Evolutionary conservation across 2,113 vertebrate genomes (phyloP).

Genomic region (Cyanistes caeruleus): DNA sequence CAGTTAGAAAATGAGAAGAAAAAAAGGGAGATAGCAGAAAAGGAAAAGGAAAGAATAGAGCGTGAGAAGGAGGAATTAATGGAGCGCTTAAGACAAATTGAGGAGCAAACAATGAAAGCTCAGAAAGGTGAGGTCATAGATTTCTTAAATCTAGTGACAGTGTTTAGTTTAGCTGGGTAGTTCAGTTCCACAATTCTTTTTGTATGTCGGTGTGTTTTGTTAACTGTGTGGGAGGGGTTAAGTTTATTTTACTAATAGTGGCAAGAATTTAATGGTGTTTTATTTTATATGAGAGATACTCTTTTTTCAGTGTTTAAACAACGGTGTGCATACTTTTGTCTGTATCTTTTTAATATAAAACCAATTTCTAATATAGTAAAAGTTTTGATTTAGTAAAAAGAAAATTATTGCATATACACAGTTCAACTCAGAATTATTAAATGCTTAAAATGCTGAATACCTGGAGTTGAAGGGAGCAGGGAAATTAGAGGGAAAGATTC

Average conservation of each 20-base stretch:
- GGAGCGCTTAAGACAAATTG: slow-evolving; percentile 90
- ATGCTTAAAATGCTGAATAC: not conserved
- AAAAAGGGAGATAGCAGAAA: slow-evolving; percentile 93
- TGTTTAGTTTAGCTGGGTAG: not conserved
- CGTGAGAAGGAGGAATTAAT: slow-evolving; percentile 95
- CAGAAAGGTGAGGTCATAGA: slow-evolving; percentile 85
- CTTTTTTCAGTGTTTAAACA: not conserved
- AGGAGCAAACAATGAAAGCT: slow-evolving; percentile 93
- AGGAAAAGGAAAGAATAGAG: slow-evolving; percentile 96
- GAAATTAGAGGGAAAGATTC: not conserved
- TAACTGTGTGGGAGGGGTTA: not conserved
- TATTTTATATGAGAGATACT: not conserved
- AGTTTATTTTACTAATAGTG: not conserved
- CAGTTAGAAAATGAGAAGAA: slow-evolving; percentile 98
- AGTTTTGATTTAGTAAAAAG: not conserved
- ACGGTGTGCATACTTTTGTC: fast-evolving
- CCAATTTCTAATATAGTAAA: not conserved
- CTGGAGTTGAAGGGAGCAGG: not conserved
- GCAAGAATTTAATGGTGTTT: not conserved
- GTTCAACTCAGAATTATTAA: not conserved
- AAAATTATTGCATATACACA: not conserved
- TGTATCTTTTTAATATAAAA: not conserved
- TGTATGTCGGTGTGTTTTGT: not conserved
- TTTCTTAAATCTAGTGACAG: not conserved
- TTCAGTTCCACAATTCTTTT: not conserved